These are phyloP conservation scores for Neria commutata DNA, from an alignment of 2,888 invertebrate genomes.

Conservation along the genomic window DNA sequence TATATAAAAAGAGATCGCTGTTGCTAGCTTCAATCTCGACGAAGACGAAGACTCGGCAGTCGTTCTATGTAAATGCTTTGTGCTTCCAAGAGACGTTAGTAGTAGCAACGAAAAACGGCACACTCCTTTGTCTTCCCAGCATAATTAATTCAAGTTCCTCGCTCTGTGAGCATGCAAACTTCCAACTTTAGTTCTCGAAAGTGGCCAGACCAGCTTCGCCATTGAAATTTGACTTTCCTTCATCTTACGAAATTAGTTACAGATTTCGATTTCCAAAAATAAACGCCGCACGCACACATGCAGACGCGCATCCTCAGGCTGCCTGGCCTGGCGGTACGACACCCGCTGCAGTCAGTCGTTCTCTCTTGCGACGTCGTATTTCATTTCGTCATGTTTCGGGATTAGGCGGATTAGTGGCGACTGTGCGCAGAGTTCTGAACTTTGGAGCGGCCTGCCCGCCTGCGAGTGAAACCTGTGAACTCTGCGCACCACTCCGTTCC, in stretches of 20 bases:
- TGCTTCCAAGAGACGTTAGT: constrained; percentile 3
- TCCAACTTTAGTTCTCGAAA: constrained; percentile 10
- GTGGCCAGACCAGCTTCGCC: no score
- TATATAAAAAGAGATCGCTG: background rate
- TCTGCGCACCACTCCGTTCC: constrained; percentile 26
- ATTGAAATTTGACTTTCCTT: no score
- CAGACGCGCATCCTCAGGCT: background rate
- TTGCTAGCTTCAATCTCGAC: background rate
- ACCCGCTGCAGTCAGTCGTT: constrained; percentile 24
- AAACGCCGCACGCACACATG: constrained; percentile 3
- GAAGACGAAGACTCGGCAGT: no score
- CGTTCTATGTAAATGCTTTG: no score
- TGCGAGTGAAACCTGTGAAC: constrained; percentile 39
- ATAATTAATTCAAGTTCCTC: no score
- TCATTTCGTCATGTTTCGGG: constrained; percentile 60
- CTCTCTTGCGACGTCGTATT: constrained; percentile 52
- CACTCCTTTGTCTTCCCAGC: no score
- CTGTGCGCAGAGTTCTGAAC: constrained; percentile 48
- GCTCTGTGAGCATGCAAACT: background rate
- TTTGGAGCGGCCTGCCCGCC: constrained; percentile 33
- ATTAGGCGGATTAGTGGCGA: constrained; percentile 57
- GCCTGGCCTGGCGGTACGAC: background rate
- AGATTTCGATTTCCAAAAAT: constrained; percentile 18
- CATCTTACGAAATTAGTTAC: constrained; percentile 12
- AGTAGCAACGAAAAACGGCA: no score